Evolutionary conservation across 2,888 invertebrate species (phyloP), one percentile per base, ranked within the genome.

Genomic region (Leptinotarsa tumamoca): DNA sequence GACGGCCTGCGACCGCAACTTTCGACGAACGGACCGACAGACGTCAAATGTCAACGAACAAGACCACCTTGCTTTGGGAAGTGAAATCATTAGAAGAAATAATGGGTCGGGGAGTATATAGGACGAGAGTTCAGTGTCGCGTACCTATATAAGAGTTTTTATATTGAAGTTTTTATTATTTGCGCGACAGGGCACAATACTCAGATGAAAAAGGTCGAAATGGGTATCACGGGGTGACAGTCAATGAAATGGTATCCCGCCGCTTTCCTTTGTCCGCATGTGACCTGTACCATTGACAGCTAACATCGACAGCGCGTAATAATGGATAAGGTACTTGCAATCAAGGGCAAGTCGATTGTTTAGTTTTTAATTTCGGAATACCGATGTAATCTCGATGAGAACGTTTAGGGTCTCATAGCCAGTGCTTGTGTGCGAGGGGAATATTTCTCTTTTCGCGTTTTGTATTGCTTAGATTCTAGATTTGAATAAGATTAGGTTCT

Each of bases 41-140:
- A 83, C 81, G 84, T 84, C 84, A 83, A 83, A 84, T 77, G 81
- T 82, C 82, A 82, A 80, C 75, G 79, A 71, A 79, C 82, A 80
- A 82, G 86, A 83, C 86, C 87, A 87, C 86, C 86, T 85, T 85
- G 84, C 85, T 82, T 74, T 87, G 87, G 86, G 87, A 87, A 87
- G 72, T 68, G 73, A 49, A 74, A 73, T 74, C 72, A 74, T 77
- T 67, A 71, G 43, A 71, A 61, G 68, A 54, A 79, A 79, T 76
- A 80, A 77, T 68, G 21, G 18, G n/a, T 49, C 49, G 17, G 14
- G 56, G 56, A 21, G 52, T 27, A 58, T 27, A 58, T 10, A 23
- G 54, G 23, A 51, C 63, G 27, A 58, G 23, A 58, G 4, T 21
- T 58, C 58, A 14, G 58, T 21, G 58, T 14, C 58, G 5, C 58